Evolutionary conservation across 2,888 invertebrate genomes (phyloP).

Genomic region (Nasonia oneida): DNA sequence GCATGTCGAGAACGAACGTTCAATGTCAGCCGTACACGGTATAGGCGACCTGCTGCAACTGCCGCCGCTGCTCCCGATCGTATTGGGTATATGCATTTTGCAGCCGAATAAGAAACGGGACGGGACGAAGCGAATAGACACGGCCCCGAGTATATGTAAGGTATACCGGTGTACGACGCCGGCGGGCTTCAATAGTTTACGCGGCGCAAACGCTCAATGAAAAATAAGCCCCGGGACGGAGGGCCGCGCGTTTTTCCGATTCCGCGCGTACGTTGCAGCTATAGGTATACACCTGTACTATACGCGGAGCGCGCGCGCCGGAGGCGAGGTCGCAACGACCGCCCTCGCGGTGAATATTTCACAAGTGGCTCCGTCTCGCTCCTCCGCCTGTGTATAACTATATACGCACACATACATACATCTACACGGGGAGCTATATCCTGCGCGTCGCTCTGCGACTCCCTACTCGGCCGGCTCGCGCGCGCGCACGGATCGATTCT

Average conservation of each 20-base stretch:
- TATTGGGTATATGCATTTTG: too few relatives aligned
- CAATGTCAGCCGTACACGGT: neutral
- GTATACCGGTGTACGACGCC: too few relatives aligned
- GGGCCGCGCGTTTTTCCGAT: slow-evolving; percentile 44
- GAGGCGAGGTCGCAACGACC: slow-evolving; percentile 60
- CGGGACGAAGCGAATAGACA: too few relatives aligned
- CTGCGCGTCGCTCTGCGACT: slow-evolving; percentile 7
- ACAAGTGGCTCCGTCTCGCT: slow-evolving; percentile 54
- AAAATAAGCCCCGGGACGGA: slow-evolving; percentile 20
- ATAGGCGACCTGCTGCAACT: too few relatives aligned
- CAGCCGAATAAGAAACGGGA: too few relatives aligned
- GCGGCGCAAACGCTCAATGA: slow-evolving; percentile 21
- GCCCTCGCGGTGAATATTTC: slow-evolving; percentile 66
- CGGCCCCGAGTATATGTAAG: too few relatives aligned
- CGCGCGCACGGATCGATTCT: slow-evolving; percentile 33
- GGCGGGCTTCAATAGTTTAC: slow-evolving; percentile 37
- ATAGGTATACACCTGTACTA: neutral
- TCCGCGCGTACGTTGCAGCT: neutral
- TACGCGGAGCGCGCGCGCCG: neutral
- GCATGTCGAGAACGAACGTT: slow-evolving; percentile 2
- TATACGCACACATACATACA: neutral
- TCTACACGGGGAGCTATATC: neutral
- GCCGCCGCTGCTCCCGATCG: too few relatives aligned
- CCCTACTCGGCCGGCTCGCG: slow-evolving; percentile 34
- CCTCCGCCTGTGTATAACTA: slow-evolving; percentile 46